Conservation (phyloP, 1,140 invertebrate species). For the Latrodectus geometricus region DNA sequence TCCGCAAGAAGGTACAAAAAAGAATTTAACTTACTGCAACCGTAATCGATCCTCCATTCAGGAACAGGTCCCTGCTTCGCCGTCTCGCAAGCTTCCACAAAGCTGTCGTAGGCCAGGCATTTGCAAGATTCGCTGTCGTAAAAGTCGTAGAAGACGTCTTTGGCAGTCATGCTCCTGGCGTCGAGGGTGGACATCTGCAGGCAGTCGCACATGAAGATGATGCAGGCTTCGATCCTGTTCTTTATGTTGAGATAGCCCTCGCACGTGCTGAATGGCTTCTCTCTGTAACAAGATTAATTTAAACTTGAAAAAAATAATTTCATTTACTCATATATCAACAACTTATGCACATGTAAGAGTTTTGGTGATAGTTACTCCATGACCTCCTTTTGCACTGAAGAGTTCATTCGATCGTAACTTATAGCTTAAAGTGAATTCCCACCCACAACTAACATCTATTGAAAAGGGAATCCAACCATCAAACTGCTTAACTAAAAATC, state of each 20-base stretch:
- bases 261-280: constrained; percentile 25
- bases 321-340: too few species aligned
- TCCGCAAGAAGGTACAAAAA: too few species aligned
- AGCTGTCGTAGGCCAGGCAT: constrained; percentile 77
- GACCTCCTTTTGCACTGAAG: too few species aligned
- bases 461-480: too few species aligned
- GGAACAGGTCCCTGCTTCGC: constrained; percentile 75
- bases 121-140: constrained; percentile 73
- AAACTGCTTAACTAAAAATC: too few species aligned
- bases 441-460: too few species aligned
- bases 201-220: constrained; percentile 46
- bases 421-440: too few species aligned
- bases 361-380: too few species aligned
- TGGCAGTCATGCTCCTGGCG: constrained; percentile 9
- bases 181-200: constrained; percentile 1
- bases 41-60: constrained; percentile 78
- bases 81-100: constrained; percentile 79
- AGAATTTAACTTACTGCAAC: constrained; percentile 77
- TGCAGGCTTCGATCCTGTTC: constrained; percentile 35
- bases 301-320: neutral
- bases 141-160: constrained; percentile 39
- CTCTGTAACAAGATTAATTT: neutral
- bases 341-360: too few species aligned
- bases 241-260: constrained; percentile 24
- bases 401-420: too few species aligned